Conservation (phyloP, 2,888 invertebrate genomes). For the Hymenopus coronatus region DNA sequence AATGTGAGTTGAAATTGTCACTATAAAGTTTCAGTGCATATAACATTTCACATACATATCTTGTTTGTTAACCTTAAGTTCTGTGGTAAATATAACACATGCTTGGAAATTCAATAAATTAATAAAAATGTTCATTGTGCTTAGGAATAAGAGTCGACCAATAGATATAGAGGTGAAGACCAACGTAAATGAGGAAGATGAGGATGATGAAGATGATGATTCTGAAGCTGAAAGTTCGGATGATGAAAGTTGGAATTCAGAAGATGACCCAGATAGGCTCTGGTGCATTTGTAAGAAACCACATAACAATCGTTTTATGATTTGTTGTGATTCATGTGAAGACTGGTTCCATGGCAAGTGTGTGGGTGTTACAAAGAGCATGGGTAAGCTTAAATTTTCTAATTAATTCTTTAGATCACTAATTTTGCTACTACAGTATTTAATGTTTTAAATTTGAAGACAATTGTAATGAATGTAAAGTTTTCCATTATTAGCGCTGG, state of each 20-base stretch:
- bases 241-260: conserved; percentile 67
- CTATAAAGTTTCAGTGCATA: too few species aligned
- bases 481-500: too few species aligned
- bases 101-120: too few species aligned
- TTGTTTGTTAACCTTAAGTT: too few species aligned
- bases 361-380: conserved; percentile 86
- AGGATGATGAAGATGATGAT: conserved; percentile 44
- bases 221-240: conserved; percentile 53
- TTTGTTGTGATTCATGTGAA: conserved; percentile 92
- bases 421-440: neutral
- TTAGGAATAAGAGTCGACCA: neutral
- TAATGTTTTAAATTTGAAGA: too few species aligned
- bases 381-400: conserved; percentile 55
- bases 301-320: conserved; percentile 92
- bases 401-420: too few species aligned
- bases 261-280: conserved; percentile 88
- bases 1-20: too few species aligned
- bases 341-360: conserved; percentile 99
- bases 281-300: conserved; percentile 97
- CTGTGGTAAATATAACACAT: too few species aligned
- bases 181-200: neutral
- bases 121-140: too few species aligned
- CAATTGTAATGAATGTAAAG: too few species aligned
- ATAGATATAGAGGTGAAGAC: neutral
- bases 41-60: too few species aligned